These are phyloP conservation scores for Gallinago jamesoni DNA, from an alignment of 2,113 vertebrate genomes.

Conservation along the genomic window DNA sequence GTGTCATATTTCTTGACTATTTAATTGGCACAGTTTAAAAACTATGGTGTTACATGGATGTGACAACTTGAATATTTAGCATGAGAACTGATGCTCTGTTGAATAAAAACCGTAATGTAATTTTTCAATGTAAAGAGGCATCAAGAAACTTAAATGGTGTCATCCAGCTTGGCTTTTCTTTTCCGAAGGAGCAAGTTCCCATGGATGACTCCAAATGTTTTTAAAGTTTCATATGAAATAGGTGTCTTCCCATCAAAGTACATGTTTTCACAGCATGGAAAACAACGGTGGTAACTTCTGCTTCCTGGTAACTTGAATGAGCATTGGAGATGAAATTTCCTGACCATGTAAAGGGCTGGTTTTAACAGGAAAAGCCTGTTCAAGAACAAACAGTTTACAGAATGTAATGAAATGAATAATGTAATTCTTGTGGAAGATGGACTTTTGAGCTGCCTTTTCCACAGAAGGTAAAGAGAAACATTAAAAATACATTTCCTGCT, in stretches of 20 bases:
- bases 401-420: constrained; percentile 24
- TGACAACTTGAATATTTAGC: neutral
- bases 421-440: neutral
- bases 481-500: constrained; percentile 79
- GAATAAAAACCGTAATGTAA: fast-evolving
- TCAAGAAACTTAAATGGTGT: neutral
- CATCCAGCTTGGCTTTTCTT: neutral
- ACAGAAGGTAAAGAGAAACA: constrained; percentile 59
- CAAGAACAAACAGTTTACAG: constrained; percentile 31
- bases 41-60: neutral
- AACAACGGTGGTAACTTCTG: neutral
- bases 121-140: neutral
- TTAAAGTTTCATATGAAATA: neutral
- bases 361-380: constrained; percentile 4
- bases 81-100: neutral
- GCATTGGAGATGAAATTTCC: neutral
- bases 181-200: neutral
- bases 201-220: neutral
- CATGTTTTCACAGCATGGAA: neutral
- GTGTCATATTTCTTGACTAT: neutral
- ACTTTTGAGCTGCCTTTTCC: constrained; percentile 22
- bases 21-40: neutral
- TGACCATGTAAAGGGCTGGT: neutral
- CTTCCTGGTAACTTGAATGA: neutral
- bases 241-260: neutral